Conservation (phyloP, 92 coral and sea anemone genomes). For the Virgularia gustaviana region DNA sequence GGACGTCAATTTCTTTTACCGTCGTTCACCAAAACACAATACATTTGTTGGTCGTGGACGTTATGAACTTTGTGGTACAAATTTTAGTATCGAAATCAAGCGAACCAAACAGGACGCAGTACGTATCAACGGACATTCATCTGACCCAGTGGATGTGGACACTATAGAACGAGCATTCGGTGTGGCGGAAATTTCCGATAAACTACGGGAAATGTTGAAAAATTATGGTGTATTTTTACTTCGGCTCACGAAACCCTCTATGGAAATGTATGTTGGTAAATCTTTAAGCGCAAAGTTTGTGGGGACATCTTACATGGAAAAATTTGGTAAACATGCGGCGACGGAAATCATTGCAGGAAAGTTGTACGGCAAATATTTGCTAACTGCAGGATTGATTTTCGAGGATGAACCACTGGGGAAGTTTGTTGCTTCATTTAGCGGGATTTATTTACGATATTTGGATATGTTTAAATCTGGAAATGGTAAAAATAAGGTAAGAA, state of each 20-base stretch:
- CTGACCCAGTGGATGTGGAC: constrained; percentile 72
- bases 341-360: constrained; percentile 75
- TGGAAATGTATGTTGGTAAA: constrained; percentile 66
- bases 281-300: constrained; percentile 69
- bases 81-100: constrained; percentile 61
- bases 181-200: constrained; percentile 43
- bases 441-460: constrained; percentile 56
- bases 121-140: constrained; percentile 62
- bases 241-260: constrained; percentile 65
- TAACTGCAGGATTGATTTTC: constrained; percentile 72
- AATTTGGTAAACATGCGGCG: constrained; percentile 49
- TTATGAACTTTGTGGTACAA: constrained; percentile 71
- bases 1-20: constrained; percentile 75
- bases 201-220: constrained; percentile 52
- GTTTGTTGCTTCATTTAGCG: constrained; percentile 63
- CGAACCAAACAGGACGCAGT: constrained; percentile 53
- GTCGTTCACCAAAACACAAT: constrained; percentile 53
- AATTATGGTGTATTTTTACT: constrained; percentile 59
- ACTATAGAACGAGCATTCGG: constrained; percentile 72
- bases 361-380: constrained; percentile 41
- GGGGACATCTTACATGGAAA: constrained; percentile 60
- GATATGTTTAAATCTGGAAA: constrained; percentile 52
- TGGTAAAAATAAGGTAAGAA: constrained; percentile 20
- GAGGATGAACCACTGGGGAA: constrained; percentile 54
- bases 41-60: constrained; percentile 76